Percentiles rank a stretch among this genome's conserved stretches.
These are phyloP conservation scores for Plusia festucae DNA, from an alignment of 2,888 invertebrate genomes.

Conservation along the genomic window DNA sequence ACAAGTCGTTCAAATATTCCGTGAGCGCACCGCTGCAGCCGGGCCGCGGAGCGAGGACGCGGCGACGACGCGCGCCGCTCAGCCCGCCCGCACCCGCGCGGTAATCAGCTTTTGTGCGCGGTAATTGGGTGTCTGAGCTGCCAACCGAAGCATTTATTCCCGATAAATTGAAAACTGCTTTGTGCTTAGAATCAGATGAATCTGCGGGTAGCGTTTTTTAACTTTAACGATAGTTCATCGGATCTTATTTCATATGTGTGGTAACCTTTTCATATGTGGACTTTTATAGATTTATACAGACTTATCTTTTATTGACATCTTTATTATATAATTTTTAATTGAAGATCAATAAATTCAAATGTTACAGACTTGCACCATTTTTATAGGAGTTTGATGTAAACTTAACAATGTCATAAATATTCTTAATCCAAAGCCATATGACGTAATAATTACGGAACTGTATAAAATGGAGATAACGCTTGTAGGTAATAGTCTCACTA, in stretches of 20 bases:
- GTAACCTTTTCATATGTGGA: background rate
- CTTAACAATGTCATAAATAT: slow-evolving; percentile 40
- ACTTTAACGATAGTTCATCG: slow-evolving; percentile 39
- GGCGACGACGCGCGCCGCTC: slow-evolving; percentile 53
- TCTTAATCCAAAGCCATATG: slow-evolving; percentile 51
- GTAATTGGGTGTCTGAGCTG: slow-evolving; percentile 89
- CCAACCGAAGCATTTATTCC: slow-evolving; percentile 88
- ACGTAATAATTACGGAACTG: slow-evolving; percentile 66
- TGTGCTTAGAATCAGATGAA: slow-evolving; percentile 83
- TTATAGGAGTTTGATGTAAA: slow-evolving; percentile 10
- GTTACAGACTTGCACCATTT: background rate
- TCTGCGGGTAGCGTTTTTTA: slow-evolving; percentile 76
- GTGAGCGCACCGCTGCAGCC: slow-evolving; percentile 66
- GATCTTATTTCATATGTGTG: slow-evolving; percentile 12
- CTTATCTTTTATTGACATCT: background rate
- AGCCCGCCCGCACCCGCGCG: slow-evolving; percentile 78
- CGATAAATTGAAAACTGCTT: slow-evolving; percentile 89
- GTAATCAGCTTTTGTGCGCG: slow-evolving; percentile 89
- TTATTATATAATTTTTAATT: background rate
- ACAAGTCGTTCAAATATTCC: slow-evolving; percentile 83
- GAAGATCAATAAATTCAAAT: too few species aligned
- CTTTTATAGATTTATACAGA: background rate
- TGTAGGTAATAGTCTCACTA: slow-evolving; percentile 79
- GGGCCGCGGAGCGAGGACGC: slow-evolving; percentile 53
- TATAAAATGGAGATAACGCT: slow-evolving; percentile 75